Evolutionary conservation across 37 sponge, comb jelly and placozoan genomes (phyloP).

Genomic region (Diacarnus erythraeanus): DNA sequence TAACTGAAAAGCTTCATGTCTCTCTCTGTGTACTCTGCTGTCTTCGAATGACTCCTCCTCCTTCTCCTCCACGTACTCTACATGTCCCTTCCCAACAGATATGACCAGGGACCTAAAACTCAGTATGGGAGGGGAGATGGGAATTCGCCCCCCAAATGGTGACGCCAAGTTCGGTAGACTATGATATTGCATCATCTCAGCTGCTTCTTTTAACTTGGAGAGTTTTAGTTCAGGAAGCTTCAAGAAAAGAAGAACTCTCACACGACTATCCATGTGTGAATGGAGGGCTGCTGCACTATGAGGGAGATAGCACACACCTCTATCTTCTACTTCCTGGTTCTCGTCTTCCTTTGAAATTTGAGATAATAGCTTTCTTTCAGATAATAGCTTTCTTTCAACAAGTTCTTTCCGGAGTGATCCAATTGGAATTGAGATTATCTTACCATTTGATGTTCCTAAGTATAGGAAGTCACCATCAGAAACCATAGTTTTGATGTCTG

Average conservation of each 20-base stretch:
- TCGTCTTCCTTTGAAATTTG: neutral
- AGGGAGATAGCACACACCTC: neutral
- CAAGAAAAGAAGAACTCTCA: slow-evolving; percentile 26
- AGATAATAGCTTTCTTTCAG: neutral
- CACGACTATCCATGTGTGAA: slow-evolving; percentile 26
- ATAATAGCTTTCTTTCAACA: neutral
- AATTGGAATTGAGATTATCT: slow-evolving; percentile 37
- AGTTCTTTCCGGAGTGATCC: neutral
- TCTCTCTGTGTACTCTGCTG: slow-evolving; percentile 15
- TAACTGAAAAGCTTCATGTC: slow-evolving; percentile 54
- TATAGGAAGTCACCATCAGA: slow-evolving; percentile 22
- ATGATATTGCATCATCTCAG: neutral
- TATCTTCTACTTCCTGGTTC: neutral
- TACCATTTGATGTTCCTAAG: slow-evolving; percentile 47
- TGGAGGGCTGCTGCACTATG: slow-evolving; percentile 41
- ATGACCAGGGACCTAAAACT: slow-evolving; percentile 38
- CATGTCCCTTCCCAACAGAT: slow-evolving; percentile 50
- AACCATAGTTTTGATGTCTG: slow-evolving; percentile 21
- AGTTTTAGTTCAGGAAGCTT: slow-evolving; percentile 10
- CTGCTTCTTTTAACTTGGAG: neutral
- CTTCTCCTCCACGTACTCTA: slow-evolving; percentile 13
- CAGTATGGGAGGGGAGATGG: slow-evolving; percentile 16
- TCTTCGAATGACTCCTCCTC: neutral
- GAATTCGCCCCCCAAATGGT: slow-evolving; percentile 2
- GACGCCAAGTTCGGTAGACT: slow-evolving; percentile 39